phyloP scores from a whole-genome alignment of 2,797 vertebrate species.

The Martes flavigula region DNA sequence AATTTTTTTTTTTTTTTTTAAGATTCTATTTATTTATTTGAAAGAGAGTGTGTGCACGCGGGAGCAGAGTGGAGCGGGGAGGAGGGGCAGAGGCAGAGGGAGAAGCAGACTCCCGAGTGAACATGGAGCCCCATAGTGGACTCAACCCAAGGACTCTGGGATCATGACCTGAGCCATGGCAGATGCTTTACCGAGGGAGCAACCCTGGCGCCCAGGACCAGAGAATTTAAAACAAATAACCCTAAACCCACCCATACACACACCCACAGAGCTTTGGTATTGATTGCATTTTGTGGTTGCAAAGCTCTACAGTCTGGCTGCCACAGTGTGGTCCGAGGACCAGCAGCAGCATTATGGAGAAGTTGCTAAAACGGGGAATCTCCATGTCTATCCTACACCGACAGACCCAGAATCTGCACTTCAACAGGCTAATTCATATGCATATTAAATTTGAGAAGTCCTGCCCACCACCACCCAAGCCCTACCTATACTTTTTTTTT shows the following conservation, averaged over 20 bases:
- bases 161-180: no score
- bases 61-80: no score
- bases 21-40: no score
- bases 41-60: no score
- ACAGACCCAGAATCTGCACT: not conserved
- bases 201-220: not conserved
- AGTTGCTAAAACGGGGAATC: not conserved
- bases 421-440: not conserved
- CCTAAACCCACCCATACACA: not conserved
- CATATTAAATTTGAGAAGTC: not conserved
- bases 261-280: not conserved
- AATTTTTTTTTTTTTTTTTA: not conserved
- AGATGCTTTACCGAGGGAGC: rapidly evolving
- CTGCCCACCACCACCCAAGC: not conserved
- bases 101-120: no score
- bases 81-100: no score
- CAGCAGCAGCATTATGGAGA: rapidly evolving
- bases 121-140: no score
- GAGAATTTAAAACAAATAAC: slow-evolving; percentile 9
- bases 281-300: not conserved
- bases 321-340: not conserved
- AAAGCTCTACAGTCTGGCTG: not conserved
- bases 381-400: not conserved
- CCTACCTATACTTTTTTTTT: not conserved
- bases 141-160: no score